Evolutionary conservation across 2,797 vertebrate species (phyloP).

Genomic region (Fistularia commersonii): DNA sequence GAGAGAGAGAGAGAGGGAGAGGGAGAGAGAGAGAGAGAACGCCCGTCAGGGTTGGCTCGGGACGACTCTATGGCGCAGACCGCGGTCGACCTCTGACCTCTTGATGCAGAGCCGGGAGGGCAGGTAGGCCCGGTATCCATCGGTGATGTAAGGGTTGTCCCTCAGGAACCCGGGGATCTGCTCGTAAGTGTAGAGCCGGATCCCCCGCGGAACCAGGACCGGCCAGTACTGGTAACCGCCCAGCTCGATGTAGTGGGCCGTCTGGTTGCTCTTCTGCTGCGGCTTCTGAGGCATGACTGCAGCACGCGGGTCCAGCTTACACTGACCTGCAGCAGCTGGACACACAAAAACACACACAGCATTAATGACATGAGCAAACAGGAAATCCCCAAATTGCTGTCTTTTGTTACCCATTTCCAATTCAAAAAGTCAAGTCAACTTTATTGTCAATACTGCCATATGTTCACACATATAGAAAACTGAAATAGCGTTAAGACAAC

Average conservation of each 20-base stretch:
- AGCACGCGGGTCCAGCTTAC: constrained; percentile 1
- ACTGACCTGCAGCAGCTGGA: constrained; percentile 20
- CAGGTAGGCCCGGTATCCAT: constrained; percentile 93
- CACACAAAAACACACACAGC: background rate
- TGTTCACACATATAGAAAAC: no score
- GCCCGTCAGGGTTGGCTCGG: no score
- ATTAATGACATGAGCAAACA: no score
- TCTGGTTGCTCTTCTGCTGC: constrained; percentile 75
- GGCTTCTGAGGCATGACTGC: constrained; percentile 64
- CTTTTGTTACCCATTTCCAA: no score
- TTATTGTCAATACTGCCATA: no score
- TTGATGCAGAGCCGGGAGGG: constrained; percentile 92
- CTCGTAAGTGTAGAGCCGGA: constrained; percentile 92
- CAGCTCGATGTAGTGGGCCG: constrained; percentile 88
- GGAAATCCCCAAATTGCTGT: no score
- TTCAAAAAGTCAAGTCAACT: no score
- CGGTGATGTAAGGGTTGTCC: constrained; percentile 96
- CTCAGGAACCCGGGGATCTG: constrained; percentile 90
- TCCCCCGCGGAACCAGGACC: constrained; percentile 89
- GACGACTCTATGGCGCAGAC: no score
- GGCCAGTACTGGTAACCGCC: constrained; percentile 95
- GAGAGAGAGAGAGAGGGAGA: no score
- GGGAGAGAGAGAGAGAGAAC: no score
- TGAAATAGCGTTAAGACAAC: no score
- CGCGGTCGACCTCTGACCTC: constrained; percentile 72